Base-by-base conservation (phyloP, 1,140 invertebrate genomes). In the Nomia melanderi region DNA sequence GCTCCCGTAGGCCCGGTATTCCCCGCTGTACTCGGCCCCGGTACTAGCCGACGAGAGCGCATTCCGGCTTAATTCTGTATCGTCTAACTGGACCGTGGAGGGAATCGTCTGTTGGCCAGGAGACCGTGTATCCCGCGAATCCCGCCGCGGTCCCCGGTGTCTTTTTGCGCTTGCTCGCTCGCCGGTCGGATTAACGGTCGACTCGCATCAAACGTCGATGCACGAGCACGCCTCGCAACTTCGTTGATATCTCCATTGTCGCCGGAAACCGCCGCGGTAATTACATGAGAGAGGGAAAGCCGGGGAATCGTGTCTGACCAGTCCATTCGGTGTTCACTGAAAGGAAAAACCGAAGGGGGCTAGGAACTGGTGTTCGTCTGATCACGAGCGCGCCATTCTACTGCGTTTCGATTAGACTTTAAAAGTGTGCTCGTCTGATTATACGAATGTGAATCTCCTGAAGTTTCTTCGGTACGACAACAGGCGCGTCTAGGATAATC, bases 1-100 rank as follows among this genome's bases (percentile, higher is more conserved):
- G 41, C 47, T 70, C 66, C 41, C 72, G 54, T 82, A 72, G 50
- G 72, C 60, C 17, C 70, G 56, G 53, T 41, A 39, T 36, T 50
- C 72, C 41, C n/a, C 59, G 56, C n/a, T 25, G 62, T 64, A 36
- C 33, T 36, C 8, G 33, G n/a, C n/a, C 47, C 50, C 39, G 50
- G 33, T 73, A 65, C 77, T 66, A n/a, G n/a, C 41, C 47, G 7
- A 25, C 27, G 41, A 62, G 66, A 60, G 69, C 67, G 70, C n/a
- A 6, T 77, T 70, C 60, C 39, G 62, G 75, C 65, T 79, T 44
- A 63, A 75, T 66, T 75, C 36, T 36, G 56, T 50, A 74, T 79
- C 69, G 72, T 75, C 73, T 60, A 76, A 76, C 73, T 76, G 73
- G 73, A 76, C 73, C 73, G 73, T 76, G 54, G 73, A 59, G 65